Evolutionary conservation across 2,113 vertebrate genomes (phyloP).

Genomic region (Phaethornis superciliosus): DNA sequence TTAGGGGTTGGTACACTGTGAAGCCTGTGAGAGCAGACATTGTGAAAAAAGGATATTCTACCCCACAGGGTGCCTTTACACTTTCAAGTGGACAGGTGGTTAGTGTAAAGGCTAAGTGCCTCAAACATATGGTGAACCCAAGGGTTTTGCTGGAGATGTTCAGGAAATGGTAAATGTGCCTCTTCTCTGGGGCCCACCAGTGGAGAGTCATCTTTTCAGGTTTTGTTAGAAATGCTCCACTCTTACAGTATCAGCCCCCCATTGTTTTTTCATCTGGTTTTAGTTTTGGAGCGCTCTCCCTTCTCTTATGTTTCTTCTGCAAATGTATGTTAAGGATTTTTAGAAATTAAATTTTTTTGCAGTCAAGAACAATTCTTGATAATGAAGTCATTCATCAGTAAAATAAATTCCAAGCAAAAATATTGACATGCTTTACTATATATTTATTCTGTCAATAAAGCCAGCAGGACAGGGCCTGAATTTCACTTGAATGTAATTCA

Average conservation of each 20-base stretch:
- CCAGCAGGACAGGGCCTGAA: neutral
- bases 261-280: neutral
- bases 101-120: neutral
- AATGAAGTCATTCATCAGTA: neutral
- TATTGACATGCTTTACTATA: neutral
- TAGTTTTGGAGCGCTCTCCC: neutral
- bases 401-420: constrained; percentile 34
- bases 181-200: neutral
- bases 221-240: neutral
- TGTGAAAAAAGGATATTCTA: neutral
- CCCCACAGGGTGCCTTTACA: neutral
- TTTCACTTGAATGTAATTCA: neutral
- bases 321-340: neutral
- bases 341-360: neutral
- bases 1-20: neutral
- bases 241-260: neutral
- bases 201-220: neutral
- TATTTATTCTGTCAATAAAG: constrained; percentile 14
- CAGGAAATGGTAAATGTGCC: neutral
- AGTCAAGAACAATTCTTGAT: neutral
- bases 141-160: neutral
- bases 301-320: neutral
- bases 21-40: neutral
- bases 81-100: neutral
- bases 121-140: neutral